A percentile compares a stretch with the other conserved stretches of the same genome.
Evolutionary conservation across 2,888 invertebrate genomes (phyloP).

Genomic region (Ceriagrion tenellum): DNA sequence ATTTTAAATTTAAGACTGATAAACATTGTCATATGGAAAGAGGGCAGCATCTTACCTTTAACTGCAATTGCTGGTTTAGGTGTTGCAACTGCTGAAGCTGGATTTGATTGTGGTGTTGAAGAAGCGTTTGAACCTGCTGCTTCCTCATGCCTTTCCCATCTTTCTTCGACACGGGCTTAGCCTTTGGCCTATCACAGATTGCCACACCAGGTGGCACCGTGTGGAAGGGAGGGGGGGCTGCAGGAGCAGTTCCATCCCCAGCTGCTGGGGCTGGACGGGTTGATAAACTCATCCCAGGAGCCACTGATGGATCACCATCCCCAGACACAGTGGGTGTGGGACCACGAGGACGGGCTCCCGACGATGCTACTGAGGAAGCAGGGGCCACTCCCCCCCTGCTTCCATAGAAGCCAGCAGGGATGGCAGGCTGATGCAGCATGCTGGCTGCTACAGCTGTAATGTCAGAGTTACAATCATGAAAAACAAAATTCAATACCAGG

Average conservation of each 20-base stretch:
- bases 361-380: constrained; percentile 19
- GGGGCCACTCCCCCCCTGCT: constrained; percentile 50
- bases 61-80: constrained; percentile 74
- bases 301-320: constrained; percentile 36
- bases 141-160: constrained; percentile 83
- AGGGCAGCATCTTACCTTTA: constrained; percentile 70
- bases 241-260: constrained; percentile 75
- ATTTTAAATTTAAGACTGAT: background rate
- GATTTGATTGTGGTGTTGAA: constrained; percentile 78
- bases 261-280: constrained; percentile 71
- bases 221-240: constrained; percentile 55
- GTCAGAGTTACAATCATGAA: no score
- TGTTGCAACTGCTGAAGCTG: constrained; percentile 74
- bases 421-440: constrained; percentile 10
- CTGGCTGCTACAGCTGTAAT: background rate
- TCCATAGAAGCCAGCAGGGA: constrained; percentile 53
- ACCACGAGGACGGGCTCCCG: constrained; percentile 64
- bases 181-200: constrained; percentile 91
- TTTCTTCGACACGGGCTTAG: constrained; percentile 89
- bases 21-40: background rate
- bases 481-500: no score
- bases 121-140: constrained; percentile 77
- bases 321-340: constrained; percentile 45
- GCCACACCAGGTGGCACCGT: constrained; percentile 77
- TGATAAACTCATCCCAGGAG: constrained; percentile 46